Percentiles rank a stretch among this genome's conserved stretches.
Evolutionary conservation across 1,140 invertebrate species (phyloP).

Genomic region (Mactra quadrangularis): DNA sequence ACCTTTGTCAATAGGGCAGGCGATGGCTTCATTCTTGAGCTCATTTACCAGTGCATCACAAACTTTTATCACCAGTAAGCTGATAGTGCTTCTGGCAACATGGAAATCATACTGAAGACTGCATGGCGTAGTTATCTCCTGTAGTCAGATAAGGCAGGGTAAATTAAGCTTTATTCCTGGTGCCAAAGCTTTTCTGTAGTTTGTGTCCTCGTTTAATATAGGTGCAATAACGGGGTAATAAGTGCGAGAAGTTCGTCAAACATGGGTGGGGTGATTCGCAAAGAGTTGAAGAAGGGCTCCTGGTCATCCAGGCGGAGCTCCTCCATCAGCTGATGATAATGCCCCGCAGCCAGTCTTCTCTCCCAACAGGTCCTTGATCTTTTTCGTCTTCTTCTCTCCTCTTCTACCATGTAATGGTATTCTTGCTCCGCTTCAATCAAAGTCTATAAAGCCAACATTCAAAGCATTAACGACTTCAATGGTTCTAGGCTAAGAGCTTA

Average conservation of each 20-base stretch:
- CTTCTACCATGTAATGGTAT: too few relatives aligned
- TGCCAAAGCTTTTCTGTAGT: background rate
- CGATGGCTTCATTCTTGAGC: constrained; percentile 44
- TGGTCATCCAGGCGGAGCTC: background rate
- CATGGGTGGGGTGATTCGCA: too few relatives aligned
- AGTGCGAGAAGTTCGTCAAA: constrained; percentile 1
- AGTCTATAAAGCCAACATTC: constrained; percentile 5
- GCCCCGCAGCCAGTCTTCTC: constrained; percentile 8
- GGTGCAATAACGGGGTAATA: background rate
- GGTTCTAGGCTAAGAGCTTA: too few relatives aligned
- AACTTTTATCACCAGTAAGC: too few relatives aligned
- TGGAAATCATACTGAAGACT: too few relatives aligned
- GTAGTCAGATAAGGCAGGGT: constrained; percentile 17
- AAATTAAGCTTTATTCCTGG: constrained; percentile 3
- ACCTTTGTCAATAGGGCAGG: constrained; percentile 11
- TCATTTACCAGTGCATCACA: too few relatives aligned
- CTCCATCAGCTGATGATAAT: too few relatives aligned
- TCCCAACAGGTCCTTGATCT: background rate
- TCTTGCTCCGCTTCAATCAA: constrained; percentile 16
- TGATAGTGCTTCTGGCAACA: too few relatives aligned
- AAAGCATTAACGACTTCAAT: too few relatives aligned
- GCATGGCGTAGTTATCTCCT: too few relatives aligned
- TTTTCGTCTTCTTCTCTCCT: background rate
- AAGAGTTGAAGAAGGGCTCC: too few relatives aligned
- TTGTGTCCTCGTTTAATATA: constrained; percentile 10